A percentile compares a stretch with the other conserved stretches of the same genome.
phyloP scores from a whole-genome alignment of 2,113 vertebrate species.

The Cyprinus carpio region DNA sequence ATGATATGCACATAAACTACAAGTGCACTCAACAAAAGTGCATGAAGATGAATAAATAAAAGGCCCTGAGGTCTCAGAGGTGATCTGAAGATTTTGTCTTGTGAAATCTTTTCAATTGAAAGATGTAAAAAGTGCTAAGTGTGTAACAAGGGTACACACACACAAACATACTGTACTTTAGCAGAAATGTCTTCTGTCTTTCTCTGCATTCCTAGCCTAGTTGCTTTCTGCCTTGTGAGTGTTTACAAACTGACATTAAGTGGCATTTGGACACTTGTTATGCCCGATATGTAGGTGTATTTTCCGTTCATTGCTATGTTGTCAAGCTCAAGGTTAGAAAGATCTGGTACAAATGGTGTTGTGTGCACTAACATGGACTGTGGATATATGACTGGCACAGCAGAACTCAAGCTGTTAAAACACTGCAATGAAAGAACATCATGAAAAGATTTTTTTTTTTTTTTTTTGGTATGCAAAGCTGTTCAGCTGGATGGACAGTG shows the following conservation, averaged over 20 bases:
- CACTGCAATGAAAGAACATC: neutral
- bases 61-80: neutral
- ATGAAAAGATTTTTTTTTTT: neutral
- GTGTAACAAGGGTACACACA: constrained; percentile 10
- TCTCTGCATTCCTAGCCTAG: neutral
- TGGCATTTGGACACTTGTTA: neutral
- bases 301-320: constrained; percentile 19
- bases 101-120: neutral
- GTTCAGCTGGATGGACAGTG: neutral
- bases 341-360: neutral
- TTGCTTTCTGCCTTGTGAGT: neutral
- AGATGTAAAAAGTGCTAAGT: neutral
- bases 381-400: constrained; percentile 4
- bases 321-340: constrained; percentile 24
- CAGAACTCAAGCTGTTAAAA: constrained; percentile 23
- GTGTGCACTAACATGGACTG: constrained; percentile 4
- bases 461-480: neutral
- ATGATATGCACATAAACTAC: neutral
- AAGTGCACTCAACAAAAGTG: neutral
- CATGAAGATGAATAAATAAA: constrained; percentile 11
- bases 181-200: neutral
- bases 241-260: neutral
- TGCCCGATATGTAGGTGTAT: constrained; percentile 8
- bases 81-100: constrained; percentile 7
- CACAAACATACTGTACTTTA: neutral